Evolutionary conservation across 2,888 invertebrate genomes (phyloP).

Genomic region (Lobophora halterata): DNA sequence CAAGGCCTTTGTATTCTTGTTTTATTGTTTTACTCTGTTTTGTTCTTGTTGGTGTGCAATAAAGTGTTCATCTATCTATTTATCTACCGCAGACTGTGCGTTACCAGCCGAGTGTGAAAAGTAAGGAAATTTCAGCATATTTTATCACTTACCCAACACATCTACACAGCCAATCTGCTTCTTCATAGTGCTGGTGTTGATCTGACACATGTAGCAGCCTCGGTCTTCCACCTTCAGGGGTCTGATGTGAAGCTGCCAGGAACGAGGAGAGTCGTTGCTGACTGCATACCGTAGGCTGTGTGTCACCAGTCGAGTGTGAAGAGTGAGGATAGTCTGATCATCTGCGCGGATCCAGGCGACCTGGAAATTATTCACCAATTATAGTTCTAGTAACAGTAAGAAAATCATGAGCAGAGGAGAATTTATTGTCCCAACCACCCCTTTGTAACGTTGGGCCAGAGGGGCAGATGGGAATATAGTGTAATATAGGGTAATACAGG

Average conservation of each 20-base stretch:
- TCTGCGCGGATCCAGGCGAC: constrained; percentile 89
- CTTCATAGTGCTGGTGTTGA: constrained; percentile 89
- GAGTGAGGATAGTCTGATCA: constrained; percentile 87
- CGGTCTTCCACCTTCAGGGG: constrained; percentile 87
- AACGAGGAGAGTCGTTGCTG: constrained; percentile 84
- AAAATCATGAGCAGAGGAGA: constrained; percentile 13
- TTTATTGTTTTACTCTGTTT: too few species aligned
- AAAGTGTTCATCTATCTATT: too few species aligned
- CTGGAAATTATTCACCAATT: constrained; percentile 57
- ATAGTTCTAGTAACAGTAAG: not conserved
- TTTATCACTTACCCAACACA: constrained; percentile 83
- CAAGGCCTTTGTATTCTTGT: too few species aligned
- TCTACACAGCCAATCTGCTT: constrained; percentile 89
- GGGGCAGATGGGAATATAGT: too few species aligned
- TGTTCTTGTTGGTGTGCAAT: too few species aligned
- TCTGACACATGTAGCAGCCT: constrained; percentile 91
- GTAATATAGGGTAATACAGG: too few species aligned
- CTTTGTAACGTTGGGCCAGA: too few species aligned
- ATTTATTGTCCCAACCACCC: too few species aligned
- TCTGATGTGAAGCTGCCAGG: constrained; percentile 87
- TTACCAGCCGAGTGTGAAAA: too few species aligned
- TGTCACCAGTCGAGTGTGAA: constrained; percentile 87
- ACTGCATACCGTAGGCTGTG: constrained; percentile 87
- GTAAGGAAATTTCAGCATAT: not conserved
- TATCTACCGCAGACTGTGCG: too few species aligned